Evolutionary conservation across 2,888 invertebrate genomes (phyloP), one percentile per base, ranked within the genome.

Genomic region (Sympetrum striolatum): DNA sequence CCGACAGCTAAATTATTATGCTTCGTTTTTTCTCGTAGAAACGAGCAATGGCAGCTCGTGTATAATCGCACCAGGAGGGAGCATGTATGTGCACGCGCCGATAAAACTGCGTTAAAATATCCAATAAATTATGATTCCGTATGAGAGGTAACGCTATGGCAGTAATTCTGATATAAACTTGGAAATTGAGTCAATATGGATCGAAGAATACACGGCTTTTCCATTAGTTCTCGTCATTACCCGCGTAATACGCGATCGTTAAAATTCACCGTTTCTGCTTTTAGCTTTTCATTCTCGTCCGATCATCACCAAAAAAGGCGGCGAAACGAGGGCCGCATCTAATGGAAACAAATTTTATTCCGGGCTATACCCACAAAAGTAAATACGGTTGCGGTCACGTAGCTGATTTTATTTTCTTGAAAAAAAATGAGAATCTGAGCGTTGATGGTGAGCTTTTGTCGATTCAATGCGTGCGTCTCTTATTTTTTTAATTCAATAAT

Each of bases 191-290:
- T 37, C n/a, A 14, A 60, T 58, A 60, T 22, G 35, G 86, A 15
- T 58, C 60, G 64, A 86, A n/a, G 37, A 86, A 86, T 58, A 86
- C 86, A 86, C 86, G 60, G 86, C n/a, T 86, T 86, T 86, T 86
- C 86, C 86, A 86, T 86, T 86, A 86, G 86, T 60, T 60, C 60
- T 64, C 86, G 58, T 86, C 86, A 86, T 86, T 86, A 86, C 86
- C 58, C 86, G 60, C 60, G 39, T 60, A 86, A 86, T 64, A 73
- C 39, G 3, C 60, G 86, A 86, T 86, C 86, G 86, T 86, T 86
- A 86, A 86, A 86, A 86, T 64, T 64, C 64, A 60, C 60, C 86
- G 86, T 86, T 73, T 86, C 60, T 58, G 86, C 86, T 86, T 86
- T 86, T 86, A 60, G 58, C 86, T 60, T 64, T 64, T n/a, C 86